These are phyloP conservation scores for Staurois parvus DNA, from an alignment of 2,797 vertebrate genomes.

Conservation along the genomic window DNA sequence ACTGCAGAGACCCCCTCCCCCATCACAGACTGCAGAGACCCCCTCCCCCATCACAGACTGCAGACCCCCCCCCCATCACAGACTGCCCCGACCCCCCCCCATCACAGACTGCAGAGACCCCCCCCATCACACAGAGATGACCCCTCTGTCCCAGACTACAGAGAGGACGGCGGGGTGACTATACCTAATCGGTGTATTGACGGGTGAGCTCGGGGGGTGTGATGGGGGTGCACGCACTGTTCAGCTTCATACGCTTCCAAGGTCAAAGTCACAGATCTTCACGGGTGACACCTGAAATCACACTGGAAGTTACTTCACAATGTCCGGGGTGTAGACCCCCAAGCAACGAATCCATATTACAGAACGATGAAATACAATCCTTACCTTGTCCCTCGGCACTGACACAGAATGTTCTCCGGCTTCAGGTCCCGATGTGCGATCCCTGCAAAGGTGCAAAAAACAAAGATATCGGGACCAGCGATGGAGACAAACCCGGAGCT, in stretches of 20 bases:
- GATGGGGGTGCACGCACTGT: slow-evolving; percentile 93
- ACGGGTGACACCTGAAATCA: slow-evolving; percentile 88
- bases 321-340: not conserved
- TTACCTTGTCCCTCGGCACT: slow-evolving; percentile 90
- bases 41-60: no score
- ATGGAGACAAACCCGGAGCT: no score
- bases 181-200: slow-evolving; percentile 94
- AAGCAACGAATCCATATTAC: not conserved
- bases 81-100: no score
- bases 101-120: no score
- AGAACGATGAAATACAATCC: not conserved
- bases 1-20: no score
- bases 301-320: not conserved
- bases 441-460: slow-evolving; percentile 75
- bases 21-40: no score
- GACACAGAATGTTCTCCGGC: slow-evolving; percentile 95
- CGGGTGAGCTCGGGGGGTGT: slow-evolving; percentile 95
- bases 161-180: no score
- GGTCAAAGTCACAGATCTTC: slow-evolving; percentile 98
- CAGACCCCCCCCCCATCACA: no score
- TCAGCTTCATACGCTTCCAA: slow-evolving; percentile 96
- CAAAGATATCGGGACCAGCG: no score
- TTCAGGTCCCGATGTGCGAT: slow-evolving; percentile 97
- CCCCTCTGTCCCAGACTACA: no score
- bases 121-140: no score